Percentiles rank a stretch among this genome's conserved stretches.
These are phyloP conservation scores for Neodon shergylaensis DNA, from an alignment of 2,113 vertebrate species.

Conservation along the genomic window DNA sequence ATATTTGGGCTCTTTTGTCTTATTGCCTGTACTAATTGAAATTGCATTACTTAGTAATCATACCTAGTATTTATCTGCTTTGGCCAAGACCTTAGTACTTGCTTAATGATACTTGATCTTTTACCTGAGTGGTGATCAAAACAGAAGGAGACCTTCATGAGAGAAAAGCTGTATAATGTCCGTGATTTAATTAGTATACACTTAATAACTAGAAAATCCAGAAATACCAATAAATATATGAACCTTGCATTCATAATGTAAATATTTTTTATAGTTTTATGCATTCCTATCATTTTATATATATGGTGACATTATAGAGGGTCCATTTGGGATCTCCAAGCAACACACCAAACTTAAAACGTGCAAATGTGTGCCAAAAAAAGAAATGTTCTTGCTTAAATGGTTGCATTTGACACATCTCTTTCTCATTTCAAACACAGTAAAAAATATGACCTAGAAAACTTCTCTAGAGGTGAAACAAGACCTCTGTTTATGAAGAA, in stretches of 20 bases:
- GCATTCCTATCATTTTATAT: background rate
- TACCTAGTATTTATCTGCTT: background rate
- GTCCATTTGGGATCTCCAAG: background rate
- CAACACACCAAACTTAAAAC: background rate
- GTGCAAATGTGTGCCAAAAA: background rate
- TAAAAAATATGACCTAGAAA: conserved; percentile 30
- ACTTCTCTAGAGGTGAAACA: conserved; percentile 51
- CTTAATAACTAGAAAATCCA: background rate
- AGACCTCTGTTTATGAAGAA: conserved; percentile 60
- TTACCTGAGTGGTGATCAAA: background rate
- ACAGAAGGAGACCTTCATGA: conserved; percentile 17
- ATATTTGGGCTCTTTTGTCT: conserved; percentile 15
- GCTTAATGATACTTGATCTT: background rate
- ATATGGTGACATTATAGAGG: background rate
- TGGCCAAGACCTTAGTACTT: background rate
- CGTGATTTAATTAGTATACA: background rate
- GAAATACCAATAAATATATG: background rate
- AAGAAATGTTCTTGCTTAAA: background rate
- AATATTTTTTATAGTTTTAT: background rate
- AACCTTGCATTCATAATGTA: background rate
- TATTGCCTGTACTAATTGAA: background rate
- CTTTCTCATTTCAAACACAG: conserved; percentile 47
- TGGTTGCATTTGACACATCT: background rate
- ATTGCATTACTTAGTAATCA: background rate
- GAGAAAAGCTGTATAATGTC: background rate